A percentile compares a stretch with the other conserved stretches of the same genome.
Conservation (phyloP, 2,888 invertebrate species). For the Leptopilina myrica region DNA sequence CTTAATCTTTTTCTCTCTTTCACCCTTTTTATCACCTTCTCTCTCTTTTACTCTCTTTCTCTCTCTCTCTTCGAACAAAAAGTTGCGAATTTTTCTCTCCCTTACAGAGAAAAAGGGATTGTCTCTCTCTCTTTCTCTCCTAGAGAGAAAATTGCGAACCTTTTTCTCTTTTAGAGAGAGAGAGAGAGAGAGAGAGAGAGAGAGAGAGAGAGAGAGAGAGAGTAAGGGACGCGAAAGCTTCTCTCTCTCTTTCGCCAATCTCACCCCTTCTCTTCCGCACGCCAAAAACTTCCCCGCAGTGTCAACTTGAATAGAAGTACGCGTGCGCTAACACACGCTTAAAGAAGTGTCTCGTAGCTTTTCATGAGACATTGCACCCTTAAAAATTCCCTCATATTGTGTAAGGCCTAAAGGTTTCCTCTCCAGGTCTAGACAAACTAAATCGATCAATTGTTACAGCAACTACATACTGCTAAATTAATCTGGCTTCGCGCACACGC, state of each 20-base stretch:
- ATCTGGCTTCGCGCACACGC: too few species aligned
- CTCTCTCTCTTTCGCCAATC: not conserved
- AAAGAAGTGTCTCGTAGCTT: constrained; percentile 30
- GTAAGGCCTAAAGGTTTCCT: constrained; percentile 16
- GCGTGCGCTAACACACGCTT: constrained; percentile 32
- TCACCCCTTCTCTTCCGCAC: not conserved
- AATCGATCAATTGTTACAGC: constrained; percentile 6
- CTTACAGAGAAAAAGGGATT: too few species aligned
- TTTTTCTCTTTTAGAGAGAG: too few species aligned
- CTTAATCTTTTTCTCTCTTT: too few species aligned
- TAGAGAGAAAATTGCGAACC: too few species aligned
- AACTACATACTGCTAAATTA: not conserved
- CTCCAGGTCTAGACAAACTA: not conserved
- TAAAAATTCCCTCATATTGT: constrained; percentile 25
- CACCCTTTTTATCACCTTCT: too few species aligned
- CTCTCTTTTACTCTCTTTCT: too few species aligned
- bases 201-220: too few species aligned
- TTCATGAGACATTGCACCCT: constrained; percentile 25
- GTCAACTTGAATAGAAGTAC: not conserved
- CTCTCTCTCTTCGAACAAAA: too few species aligned
- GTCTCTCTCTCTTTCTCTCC: too few species aligned
- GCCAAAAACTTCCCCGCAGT: not conserved
- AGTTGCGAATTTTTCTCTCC: too few species aligned
- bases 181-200: too few species aligned
- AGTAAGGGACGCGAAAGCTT: not conserved